Percentiles rank a stretch among this genome's conserved stretches.
phyloP scores from a whole-genome alignment of 2,888 invertebrate genomes.

The Aethes cnicana region DNA sequence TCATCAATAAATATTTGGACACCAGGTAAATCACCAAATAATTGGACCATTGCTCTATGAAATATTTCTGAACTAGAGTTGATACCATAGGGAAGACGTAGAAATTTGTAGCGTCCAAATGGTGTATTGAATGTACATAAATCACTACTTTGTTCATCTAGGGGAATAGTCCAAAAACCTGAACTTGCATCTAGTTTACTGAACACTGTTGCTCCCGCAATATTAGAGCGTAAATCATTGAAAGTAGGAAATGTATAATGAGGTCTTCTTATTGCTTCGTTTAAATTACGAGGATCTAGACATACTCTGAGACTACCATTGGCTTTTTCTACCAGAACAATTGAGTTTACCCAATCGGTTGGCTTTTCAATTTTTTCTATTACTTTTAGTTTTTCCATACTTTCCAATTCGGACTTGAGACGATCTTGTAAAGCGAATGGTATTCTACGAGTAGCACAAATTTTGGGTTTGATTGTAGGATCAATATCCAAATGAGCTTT shows the following conservation, averaged over 20 bases:
- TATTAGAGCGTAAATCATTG: background rate
- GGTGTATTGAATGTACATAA: constrained; percentile 2
- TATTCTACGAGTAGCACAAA: constrained; percentile 25
- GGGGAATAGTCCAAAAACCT: background rate
- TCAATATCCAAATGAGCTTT: constrained; percentile 17
- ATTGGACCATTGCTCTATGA: constrained; percentile 16
- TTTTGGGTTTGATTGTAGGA: constrained; percentile 6
- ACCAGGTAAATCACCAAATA: constrained; percentile 27
- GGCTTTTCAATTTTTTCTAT: too few species aligned
- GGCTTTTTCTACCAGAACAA: constrained; percentile 31
- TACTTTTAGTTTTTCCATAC: too few species aligned
- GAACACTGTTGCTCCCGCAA: too few species aligned
- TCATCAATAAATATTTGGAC: constrained; percentile 32
- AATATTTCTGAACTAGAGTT: constrained; percentile 1
- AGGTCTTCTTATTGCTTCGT: background rate
- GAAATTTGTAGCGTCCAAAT: constrained; percentile 3
- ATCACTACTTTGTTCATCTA: background rate
- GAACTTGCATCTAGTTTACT: background rate
- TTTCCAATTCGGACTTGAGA: background rate
- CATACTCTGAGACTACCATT: constrained; percentile 14
- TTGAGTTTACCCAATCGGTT: too few species aligned
- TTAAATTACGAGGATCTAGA: background rate
- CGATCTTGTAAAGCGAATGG: constrained; percentile 35
- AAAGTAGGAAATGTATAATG: background rate
- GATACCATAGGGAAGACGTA: background rate